A percentile compares a stretch with the other conserved stretches of the same genome.
Evolutionary conservation across 2,113 vertebrate species (phyloP).

Genomic region (Entelurus aequoreus): DNA sequence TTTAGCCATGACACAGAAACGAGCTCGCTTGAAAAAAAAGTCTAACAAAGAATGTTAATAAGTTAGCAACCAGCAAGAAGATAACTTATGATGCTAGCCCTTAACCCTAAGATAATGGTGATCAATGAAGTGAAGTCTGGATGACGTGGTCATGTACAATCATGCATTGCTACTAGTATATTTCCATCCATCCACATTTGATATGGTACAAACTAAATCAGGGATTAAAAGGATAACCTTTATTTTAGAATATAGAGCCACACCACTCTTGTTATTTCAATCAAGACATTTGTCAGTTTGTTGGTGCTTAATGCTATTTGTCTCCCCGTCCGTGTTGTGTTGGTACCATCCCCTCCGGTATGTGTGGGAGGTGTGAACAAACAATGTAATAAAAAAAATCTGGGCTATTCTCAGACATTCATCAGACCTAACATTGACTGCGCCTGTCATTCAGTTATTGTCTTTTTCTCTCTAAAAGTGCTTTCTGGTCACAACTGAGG

Average conservation of each 20-base stretch:
- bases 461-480: neutral
- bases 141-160: neutral
- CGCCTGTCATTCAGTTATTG: neutral
- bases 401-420: slow-evolving; percentile 33
- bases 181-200: neutral
- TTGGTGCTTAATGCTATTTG: slow-evolving; percentile 45
- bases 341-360: slow-evolving; percentile 27
- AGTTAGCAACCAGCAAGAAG: too few relatives aligned
- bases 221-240: neutral
- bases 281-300: slow-evolving; percentile 36
- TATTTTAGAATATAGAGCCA: slow-evolving; percentile 32
- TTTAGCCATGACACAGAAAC: too few relatives aligned
- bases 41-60: too few relatives aligned
- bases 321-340: slow-evolving; percentile 38
- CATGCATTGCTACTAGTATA: too few relatives aligned
- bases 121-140: neutral
- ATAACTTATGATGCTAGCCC: too few relatives aligned
- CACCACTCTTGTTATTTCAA: slow-evolving; percentile 31
- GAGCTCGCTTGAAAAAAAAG: too few relatives aligned
- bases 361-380: slow-evolving; percentile 48
- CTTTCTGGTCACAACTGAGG: neutral
- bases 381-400: slow-evolving; percentile 40
- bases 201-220: neutral
- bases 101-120: too few relatives aligned
- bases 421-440: neutral